Conservation (phyloP, 30 jellyfish, hydroid and myxozoan genomes). For the Aurelia aurita region DNA sequence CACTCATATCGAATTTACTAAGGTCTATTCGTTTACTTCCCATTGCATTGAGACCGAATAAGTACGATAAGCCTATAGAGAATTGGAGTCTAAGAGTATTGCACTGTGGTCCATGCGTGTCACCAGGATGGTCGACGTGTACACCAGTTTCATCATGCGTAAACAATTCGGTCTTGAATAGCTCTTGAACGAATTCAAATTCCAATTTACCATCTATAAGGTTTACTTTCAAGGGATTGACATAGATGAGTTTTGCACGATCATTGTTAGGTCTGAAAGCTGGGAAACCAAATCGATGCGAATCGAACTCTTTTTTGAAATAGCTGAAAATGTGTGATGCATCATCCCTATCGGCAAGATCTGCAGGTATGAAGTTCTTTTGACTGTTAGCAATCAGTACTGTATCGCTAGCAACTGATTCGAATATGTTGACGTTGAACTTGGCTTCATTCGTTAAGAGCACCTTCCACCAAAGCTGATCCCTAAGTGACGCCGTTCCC, state of each 20-base stretch:
- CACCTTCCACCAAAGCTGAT: conserved; percentile 21
- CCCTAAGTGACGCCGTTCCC: background rate
- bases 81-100: background rate
- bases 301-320: no score
- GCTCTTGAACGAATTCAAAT: background rate
- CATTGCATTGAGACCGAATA: background rate
- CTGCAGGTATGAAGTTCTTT: background rate
- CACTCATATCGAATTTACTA: no score
- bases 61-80: background rate
- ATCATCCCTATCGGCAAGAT: background rate
- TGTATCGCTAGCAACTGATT: background rate
- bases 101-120: background rate
- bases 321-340: background rate
- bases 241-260: no score
- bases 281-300: no score
- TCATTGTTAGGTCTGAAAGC: no score
- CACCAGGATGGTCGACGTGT: no score
- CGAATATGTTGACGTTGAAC: background rate
- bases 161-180: no score
- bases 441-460: background rate
- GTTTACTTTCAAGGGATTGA: background rate
- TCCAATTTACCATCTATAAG: background rate
- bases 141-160: no score
- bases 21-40: no score
- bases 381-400: background rate